Base-by-base conservation (phyloP, 2,797 vertebrate genomes). In the Pogoniulus pusillus region DNA sequence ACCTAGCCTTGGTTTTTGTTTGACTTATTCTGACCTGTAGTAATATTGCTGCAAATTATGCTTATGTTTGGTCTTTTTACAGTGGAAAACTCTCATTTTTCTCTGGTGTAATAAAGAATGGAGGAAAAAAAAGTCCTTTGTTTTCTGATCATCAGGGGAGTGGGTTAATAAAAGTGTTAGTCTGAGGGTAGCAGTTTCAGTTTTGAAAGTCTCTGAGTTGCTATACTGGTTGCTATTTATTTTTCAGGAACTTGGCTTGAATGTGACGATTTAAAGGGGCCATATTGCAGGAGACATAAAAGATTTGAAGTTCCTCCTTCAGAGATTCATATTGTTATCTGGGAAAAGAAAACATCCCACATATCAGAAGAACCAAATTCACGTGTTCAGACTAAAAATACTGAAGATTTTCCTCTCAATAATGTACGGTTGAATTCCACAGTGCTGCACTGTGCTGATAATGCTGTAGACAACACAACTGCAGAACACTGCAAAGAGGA, bases 261-360 rank as follows among this genome's bases (percentile, higher is more conserved):
- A 87, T 98, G 98, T 68, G 98, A 99, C 79, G 99, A 99, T 91
- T 93, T 99, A 91, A 98, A 98, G 91, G 97, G 98, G 54, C 98
- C 97, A 0, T 91, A 95, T 30, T 98, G 97, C 93, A 89, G 83
- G 90, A 97, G 71, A n/a, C 97, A 91, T 37, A 69, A 85, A 47
- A 96, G 84, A 55, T 97, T 98, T 72, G 93, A 96, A 16, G 96
- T 99, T 77, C 98, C 97, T 18, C 90, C 98, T 57, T 95, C 96
- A 45, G 98, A 99, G 87, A 97, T 99, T 82, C 98, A 99, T 85
- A 89, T 99, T 23, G 97, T 98, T 78, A 98, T 99, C 85, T 99
- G 99, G 99, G 98, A 99, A 95, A 97, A 94, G 87, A 97, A 93
- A 78, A 32, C 49, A 47, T 78, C 55, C 23, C 37, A 13, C n/a